These are phyloP conservation scores for Pristionchus arcanus DNA, from an alignment of 2,888 invertebrate species.

Conservation along the genomic window DNA sequence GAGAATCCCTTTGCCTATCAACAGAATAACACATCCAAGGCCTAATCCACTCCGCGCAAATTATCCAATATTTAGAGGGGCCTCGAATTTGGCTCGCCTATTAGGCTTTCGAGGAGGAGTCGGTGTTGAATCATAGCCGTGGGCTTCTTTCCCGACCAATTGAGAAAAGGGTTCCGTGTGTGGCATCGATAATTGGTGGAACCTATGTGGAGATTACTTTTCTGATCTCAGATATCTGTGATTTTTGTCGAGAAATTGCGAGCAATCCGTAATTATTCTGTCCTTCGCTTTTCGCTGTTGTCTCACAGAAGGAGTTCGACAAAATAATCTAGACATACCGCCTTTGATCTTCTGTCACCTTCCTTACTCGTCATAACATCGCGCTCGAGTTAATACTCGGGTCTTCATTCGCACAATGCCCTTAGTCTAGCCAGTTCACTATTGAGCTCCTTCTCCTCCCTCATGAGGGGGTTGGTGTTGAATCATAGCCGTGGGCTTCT, in stretches of 20 bases:
- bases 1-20: neutral
- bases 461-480: neutral
- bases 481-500: slow-evolving; percentile 2
- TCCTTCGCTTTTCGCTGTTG: too few relatives aligned
- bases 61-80: neutral
- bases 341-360: neutral
- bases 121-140: neutral
- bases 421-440: neutral
- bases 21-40: neutral
- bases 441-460: neutral
- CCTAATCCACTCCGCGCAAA: slow-evolving; percentile 19
- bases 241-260: neutral
- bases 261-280: too few relatives aligned
- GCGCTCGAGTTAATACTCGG: neutral
- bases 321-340: neutral
- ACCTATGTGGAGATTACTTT: too few relatives aligned
- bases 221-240: too few relatives aligned
- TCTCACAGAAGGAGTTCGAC: too few relatives aligned
- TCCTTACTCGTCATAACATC: neutral
- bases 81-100: neutral
- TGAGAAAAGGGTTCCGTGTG: too few relatives aligned
- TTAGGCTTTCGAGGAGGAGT: neutral
- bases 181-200: too few relatives aligned
- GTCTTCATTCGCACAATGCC: neutral
- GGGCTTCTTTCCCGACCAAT: too few relatives aligned